phyloP scores from a whole-genome alignment of 2,888 invertebrate species.

The Crepidodera aurea region DNA sequence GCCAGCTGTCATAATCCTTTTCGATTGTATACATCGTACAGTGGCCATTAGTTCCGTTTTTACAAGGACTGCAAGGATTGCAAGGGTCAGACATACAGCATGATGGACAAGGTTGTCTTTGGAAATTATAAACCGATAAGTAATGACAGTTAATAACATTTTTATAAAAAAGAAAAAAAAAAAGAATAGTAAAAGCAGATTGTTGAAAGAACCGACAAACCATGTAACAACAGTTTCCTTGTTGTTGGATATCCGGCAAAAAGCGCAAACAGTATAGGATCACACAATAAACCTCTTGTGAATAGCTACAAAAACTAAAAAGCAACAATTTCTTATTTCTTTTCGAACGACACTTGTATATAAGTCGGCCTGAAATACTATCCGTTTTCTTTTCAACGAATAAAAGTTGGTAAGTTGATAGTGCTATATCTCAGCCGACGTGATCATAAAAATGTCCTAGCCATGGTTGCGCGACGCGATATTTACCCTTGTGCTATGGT shows the following conservation, averaged over 20 bases:
- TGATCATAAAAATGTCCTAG: conserved; percentile 62
- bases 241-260: not conserved
- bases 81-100: too few relatives aligned
- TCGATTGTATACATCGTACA: too few relatives aligned
- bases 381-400: conserved; percentile 62
- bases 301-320: conserved; percentile 48
- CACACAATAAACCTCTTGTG: conserved; percentile 39
- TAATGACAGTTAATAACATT: too few relatives aligned
- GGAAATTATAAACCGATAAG: too few relatives aligned
- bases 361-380: conserved; percentile 60
- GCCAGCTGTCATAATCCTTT: too few relatives aligned
- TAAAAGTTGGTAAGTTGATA: conserved; percentile 63
- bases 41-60: too few relatives aligned
- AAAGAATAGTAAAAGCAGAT: not conserved
- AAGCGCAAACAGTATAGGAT: conserved; percentile 21
- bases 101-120: too few relatives aligned
- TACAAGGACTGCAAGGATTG: too few relatives aligned
- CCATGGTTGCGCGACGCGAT: conserved; percentile 47
- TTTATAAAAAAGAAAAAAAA: too few relatives aligned
- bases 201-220: not conserved
- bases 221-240: not conserved
- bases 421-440: conserved; percentile 62
- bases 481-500: conserved; percentile 53
- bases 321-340: conserved; percentile 53
- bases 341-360: conserved; percentile 59